Evolutionary conservation across 2,888 invertebrate species (phyloP), one percentile per base, ranked within the genome.

Genomic region (Epinotia bilunana): DNA sequence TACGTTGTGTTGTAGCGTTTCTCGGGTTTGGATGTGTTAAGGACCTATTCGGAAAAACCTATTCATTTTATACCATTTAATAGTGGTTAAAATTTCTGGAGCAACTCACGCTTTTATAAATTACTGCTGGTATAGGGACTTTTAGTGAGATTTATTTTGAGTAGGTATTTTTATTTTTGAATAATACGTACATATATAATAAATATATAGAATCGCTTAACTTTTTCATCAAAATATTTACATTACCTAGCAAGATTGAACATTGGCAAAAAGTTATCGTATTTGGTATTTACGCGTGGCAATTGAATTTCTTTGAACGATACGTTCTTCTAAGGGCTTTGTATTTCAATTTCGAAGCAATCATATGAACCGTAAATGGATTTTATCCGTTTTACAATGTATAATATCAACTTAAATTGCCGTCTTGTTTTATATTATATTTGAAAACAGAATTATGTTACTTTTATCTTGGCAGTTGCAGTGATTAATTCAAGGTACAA

Each of bases 241-340:
- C 43, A 58, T 68, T 68, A 43, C 53, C 20, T 13, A n/a, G 16
- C 33, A 55, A 67, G 57, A 68, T 68, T 68, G 68, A 68, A 58
- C 68, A 49, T 49, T 49, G 68, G 9, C 13, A 18, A 68, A 58
- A 58, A 43, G 11, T 13, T 57, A 68, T 58, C 23, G 58, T 43
- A 57, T 39, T 68, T 43, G 7, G 33, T 20, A 43, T 43, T 68
- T 65, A 53, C 28, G 64, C 16, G 46, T n/a, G n/a, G 57, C 39
- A 68, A 68, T 57, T 57, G 20, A 58, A 43, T 68, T 68, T 58
- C 67, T 68, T 58, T 58, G 39, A 43, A 58, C 20, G 20, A 58
- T 18, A 23, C 28, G 53, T 43, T 20, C 55, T 28, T 43, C 55
- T 33, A 18, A 65, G n/a, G n/a, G 28, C 33, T n/a, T 28, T 28